Conservation (phyloP, 2,113 vertebrate genomes). For the Macrotis lagotis region DNA sequence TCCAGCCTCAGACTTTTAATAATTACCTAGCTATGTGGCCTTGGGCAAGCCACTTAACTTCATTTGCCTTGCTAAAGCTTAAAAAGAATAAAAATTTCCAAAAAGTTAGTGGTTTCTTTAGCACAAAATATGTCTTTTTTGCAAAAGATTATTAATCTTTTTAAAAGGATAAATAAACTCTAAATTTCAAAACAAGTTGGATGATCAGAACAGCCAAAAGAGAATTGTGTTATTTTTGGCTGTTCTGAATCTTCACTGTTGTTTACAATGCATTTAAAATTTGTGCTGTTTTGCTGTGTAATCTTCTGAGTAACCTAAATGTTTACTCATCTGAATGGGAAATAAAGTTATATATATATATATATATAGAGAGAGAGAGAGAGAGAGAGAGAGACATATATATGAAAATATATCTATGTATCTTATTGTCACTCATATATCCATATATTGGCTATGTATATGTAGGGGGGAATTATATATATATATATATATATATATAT, state of each 20-base stretch:
- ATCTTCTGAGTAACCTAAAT: not conserved
- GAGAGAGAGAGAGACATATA: too few species aligned
- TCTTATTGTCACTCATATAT: too few species aligned
- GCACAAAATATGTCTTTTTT: not conserved
- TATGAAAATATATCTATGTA: too few species aligned
- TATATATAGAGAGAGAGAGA: too few species aligned
- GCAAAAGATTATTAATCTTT: not conserved
- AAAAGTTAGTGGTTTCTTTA: not conserved
- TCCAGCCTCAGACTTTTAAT: too few species aligned
- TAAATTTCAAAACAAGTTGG: slow-evolving; percentile 10
- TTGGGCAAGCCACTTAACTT: too few species aligned
- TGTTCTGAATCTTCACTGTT: not conserved
- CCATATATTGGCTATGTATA: too few species aligned
- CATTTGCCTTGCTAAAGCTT: too few species aligned
- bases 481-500: too few species aligned
- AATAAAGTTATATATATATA: too few species aligned
- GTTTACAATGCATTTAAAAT: not conserved
- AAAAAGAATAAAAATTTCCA: not conserved
- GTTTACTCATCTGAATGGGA: not conserved
- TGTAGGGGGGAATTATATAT: too few species aligned
- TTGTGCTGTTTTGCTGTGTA: not conserved
- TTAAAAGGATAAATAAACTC: not conserved
- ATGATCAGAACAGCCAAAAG: slow-evolving; percentile 3
- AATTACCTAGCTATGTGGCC: too few species aligned
- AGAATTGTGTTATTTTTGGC: not conserved